Evolutionary conservation across 2,888 invertebrate species (phyloP).

Genomic region (Uloborus plumipes): DNA sequence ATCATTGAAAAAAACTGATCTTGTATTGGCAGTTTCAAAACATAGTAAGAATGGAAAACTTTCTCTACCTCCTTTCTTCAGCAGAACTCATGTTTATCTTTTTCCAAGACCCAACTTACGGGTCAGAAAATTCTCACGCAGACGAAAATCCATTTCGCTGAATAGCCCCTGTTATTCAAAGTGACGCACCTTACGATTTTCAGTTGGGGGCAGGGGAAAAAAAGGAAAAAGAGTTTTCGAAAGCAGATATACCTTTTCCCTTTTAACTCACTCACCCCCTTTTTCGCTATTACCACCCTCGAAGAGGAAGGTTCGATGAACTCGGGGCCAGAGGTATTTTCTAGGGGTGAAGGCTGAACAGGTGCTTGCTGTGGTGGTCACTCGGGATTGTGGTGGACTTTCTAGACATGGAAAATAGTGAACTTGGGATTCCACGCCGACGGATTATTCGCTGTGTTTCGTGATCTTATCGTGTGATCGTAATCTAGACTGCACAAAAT

Average conservation of each 20-base stretch:
- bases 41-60: too few species aligned
- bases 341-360: conserved; percentile 11
- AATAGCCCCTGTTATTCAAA: not conserved
- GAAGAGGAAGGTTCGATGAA: conserved; percentile 38
- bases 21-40: too few species aligned
- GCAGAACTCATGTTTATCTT: not conserved
- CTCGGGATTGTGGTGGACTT: too few species aligned
- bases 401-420: too few species aligned
- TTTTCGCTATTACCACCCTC: conserved; percentile 14
- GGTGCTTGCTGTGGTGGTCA: conserved; percentile 36
- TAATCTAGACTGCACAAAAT: too few species aligned
- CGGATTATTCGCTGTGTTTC: too few species aligned
- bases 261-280: conserved; percentile 12
- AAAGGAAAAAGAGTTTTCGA: conserved; percentile 1
- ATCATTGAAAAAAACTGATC: too few species aligned
- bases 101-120: not conserved
- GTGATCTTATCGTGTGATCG: too few species aligned
- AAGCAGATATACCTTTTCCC: not conserved
- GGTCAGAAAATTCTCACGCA: conserved; percentile 55
- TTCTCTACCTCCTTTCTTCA: too few species aligned
- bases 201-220: not conserved
- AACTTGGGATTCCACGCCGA: too few species aligned
- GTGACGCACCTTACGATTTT: conserved; percentile 22
- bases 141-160: conserved; percentile 6
- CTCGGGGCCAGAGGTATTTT: conserved; percentile 12